phyloP scores from a whole-genome alignment of 1,140 invertebrate species.

The Himalopsyche phryganea region DNA sequence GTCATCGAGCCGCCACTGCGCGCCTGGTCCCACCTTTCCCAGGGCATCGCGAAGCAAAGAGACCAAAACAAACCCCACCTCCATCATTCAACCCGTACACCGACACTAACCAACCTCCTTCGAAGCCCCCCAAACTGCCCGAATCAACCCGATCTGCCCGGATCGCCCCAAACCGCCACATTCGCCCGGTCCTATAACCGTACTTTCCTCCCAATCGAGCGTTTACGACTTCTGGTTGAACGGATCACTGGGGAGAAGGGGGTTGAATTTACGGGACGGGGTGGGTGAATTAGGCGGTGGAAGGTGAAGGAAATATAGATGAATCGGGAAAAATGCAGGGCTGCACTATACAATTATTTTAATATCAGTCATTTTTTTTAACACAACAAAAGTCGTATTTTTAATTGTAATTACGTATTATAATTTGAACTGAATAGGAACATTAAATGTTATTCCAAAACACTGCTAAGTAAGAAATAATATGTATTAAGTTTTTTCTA shows the following conservation, averaged over 20 bases:
- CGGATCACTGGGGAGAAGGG: constrained; percentile 18
- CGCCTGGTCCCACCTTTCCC: constrained; percentile 27
- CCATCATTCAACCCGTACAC: neutral
- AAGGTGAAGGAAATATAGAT: constrained; percentile 20
- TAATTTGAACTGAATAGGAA: too few species aligned
- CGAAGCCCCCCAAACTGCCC: neutral
- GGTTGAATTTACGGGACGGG: constrained; percentile 1
- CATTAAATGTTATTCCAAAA: too few species aligned
- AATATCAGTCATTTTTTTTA: too few species aligned
- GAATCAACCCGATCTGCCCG: constrained; percentile 11
- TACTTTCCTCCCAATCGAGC: constrained; percentile 2
- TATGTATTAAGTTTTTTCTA: too few species aligned
- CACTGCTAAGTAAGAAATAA: too few species aligned
- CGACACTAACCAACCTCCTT: neutral
- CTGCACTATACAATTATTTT: too few species aligned
- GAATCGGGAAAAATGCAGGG: constrained; percentile 5
- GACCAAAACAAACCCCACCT: constrained; percentile 32
- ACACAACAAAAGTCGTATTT: too few species aligned
- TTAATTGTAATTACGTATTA: too few species aligned
- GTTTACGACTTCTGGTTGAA: constrained; percentile 32
- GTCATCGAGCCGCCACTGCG: constrained; percentile 15
- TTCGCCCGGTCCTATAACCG: neutral
- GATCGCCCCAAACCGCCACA: neutral
- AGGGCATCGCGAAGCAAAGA: constrained; percentile 34
- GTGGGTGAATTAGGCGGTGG: constrained; percentile 26